These are phyloP conservation scores for Toxonevra muliebris DNA, from an alignment of 2,888 invertebrate genomes.

Conservation along the genomic window DNA sequence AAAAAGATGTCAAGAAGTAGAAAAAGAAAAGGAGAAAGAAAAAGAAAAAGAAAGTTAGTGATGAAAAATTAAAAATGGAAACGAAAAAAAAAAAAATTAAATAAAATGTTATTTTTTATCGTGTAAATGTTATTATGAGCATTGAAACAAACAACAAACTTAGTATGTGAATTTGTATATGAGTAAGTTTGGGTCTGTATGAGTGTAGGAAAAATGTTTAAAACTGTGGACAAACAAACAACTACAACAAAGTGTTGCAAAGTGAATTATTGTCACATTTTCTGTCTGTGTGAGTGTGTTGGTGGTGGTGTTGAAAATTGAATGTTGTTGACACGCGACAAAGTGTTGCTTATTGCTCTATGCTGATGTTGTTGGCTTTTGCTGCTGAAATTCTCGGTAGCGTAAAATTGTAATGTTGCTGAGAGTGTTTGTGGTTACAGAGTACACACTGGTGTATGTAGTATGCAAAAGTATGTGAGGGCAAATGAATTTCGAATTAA, in stretches of 20 bases:
- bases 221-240: conserved; percentile 19
- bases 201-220: neutral
- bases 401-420: neutral
- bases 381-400: no score
- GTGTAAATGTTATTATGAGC: no score
- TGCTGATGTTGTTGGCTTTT: neutral
- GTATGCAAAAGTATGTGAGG: no score
- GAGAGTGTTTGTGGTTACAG: no score
- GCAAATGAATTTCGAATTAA: no score
- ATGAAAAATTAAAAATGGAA: no score
- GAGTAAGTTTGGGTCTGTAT: conserved; percentile 1
- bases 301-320: neutral
- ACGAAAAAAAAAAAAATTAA: no score
- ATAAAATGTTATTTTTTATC: no score
- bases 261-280: conserved; percentile 25
- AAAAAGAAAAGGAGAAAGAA: conserved; percentile 4
- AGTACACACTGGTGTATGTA: no score
- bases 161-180: neutral
- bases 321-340: conserved; percentile 9
- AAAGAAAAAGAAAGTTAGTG: neutral
- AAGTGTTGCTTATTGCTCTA: conserved; percentile 2
- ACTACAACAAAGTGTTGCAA: conserved; percentile 22
- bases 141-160: neutral
- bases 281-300: conserved; percentile 8
- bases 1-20: conserved; percentile 26